phyloP scores from a whole-genome alignment of 2,888 invertebrate genomes.

The Zelleria hepariella region DNA sequence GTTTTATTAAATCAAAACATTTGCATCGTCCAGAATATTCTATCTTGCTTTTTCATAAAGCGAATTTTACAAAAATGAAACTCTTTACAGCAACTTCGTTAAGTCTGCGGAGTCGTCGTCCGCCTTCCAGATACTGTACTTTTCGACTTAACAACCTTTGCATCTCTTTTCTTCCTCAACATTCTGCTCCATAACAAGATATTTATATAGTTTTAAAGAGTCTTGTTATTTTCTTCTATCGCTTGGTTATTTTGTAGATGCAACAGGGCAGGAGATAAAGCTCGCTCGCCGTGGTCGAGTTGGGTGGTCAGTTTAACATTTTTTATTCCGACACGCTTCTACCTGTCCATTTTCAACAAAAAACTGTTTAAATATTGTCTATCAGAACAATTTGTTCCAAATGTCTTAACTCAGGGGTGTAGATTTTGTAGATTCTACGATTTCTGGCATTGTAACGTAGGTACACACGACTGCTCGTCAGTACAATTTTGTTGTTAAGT shows the following conservation, averaged over 20 bases:
- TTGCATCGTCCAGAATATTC: conserved; percentile 26
- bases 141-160: not conserved
- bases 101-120: conserved; percentile 10
- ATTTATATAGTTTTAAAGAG: not conserved
- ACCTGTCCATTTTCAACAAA: no score
- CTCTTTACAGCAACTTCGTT: conserved; percentile 50
- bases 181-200: not conserved
- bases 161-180: not conserved
- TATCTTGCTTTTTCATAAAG: conserved; percentile 20
- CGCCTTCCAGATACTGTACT: not conserved
- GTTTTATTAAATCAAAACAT: conserved; percentile 39
- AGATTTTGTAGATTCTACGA: no score
- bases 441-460: no score
- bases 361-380: no score
- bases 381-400: no score
- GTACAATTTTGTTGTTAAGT: no score
- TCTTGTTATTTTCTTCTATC: not conserved
- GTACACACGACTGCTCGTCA: no score
- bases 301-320: not conserved
- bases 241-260: not conserved
- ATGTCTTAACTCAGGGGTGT: no score
- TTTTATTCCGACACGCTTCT: no score
- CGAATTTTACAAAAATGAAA: conserved; percentile 39
- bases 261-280: not conserved
- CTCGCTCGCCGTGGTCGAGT: not conserved